Conservation (phyloP, 2,797 vertebrate genomes). For the Cebuella pygmaea region DNA sequence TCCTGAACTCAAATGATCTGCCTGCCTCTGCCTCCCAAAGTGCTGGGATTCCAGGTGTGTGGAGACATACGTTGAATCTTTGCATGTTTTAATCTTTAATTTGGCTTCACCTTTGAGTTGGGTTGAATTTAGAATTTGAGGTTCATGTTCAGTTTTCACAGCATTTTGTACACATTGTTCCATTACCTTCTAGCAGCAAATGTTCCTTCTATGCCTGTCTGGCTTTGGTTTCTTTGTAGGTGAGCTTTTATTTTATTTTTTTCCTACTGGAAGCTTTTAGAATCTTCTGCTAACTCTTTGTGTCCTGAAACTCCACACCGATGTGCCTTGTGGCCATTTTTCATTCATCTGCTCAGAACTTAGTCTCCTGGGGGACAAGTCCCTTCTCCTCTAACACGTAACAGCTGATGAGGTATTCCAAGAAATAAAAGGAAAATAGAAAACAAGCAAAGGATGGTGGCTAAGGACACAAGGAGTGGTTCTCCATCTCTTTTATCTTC, state of each 20-base stretch:
- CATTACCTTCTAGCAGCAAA: neutral
- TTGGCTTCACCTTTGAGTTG: neutral
- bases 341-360: neutral
- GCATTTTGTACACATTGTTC: neutral
- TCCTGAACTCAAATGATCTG: neutral
- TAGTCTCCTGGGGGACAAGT: neutral
- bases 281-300: neutral
- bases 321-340: neutral
- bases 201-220: neutral
- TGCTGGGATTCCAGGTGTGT: neutral
- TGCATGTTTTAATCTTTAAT: neutral
- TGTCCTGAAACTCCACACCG: neutral
- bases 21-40: neutral
- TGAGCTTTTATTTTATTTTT: neutral
- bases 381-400: neutral
- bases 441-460: neutral
- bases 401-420: neutral
- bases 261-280: neutral
- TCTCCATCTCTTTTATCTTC: neutral
- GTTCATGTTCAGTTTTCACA: neutral
- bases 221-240: neutral
- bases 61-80: neutral
- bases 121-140: neutral
- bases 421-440: neutral
- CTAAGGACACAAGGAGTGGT: rapidly evolving